Evolutionary conservation across 1,140 invertebrate genomes (phyloP), one percentile per base, ranked within the genome.

Genomic region (Drosophila ambigua): DNA sequence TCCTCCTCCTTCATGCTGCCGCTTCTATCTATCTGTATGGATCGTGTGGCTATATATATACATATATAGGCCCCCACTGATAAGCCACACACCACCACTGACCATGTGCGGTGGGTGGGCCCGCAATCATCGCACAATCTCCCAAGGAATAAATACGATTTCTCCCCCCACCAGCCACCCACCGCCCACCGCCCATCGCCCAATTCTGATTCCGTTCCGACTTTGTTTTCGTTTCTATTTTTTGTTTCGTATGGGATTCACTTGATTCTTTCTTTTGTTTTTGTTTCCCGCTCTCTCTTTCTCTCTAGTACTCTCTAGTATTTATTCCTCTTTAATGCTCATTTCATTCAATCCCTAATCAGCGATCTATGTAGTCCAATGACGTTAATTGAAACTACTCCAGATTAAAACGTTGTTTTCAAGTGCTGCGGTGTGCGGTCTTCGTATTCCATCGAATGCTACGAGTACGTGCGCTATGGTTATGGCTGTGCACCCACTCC

Each of bases 351-450:
- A 63, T 66, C 65, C 79, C 71, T 76, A 79, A 82, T 88, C 83
- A 73, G 62, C 79, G 81, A 88, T 87, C 84, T 87, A 87, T 88
- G 84, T 88, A 88, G 83, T 84, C 83, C 84, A 88, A 88, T 88
- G 83, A 87, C 83, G 83, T 88, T 88, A 88, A 87, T 88, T 89
- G 83, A 88, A 88, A 88, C 84, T 89, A 88, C 84, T 87, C 72
- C 59, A 88, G 84, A 88, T 88, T 88, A 78, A 80, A 80, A 76
- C 35, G 72, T 78, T 78, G 75, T 84, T 84, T 84, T 85, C 77
- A 85, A 85, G 74, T 84, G 79, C 74, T 66, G 57, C 63, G 48
- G 20, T 16, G 23, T 24, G 23, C 35, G 35, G 11, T 13, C 4
- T 13, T 2, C 13, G 11, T 13, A 39, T 31, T 31, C 31, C 0